These are phyloP conservation scores for Hipparchia sbordonii DNA, from an alignment of 2,888 invertebrate species.

Conservation along the genomic window DNA sequence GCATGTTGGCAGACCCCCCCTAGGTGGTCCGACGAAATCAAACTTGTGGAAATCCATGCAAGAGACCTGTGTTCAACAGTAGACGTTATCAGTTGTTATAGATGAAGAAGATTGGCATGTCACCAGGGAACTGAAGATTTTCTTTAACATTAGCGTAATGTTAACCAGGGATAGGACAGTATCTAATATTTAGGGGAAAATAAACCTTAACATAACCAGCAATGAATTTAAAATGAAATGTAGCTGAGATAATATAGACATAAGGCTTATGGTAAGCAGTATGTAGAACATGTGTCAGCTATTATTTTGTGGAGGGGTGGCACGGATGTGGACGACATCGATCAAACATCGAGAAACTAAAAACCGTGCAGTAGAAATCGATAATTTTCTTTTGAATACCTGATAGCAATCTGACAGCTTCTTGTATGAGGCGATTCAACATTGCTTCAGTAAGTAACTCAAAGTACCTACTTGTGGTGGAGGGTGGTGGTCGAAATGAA, in stretches of 20 bases:
- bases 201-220: neutral
- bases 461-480: no score
- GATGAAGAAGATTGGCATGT: no score
- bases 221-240: neutral
- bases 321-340: slow-evolving; percentile 62
- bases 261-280: slow-evolving; percentile 12
- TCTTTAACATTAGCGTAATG: neutral
- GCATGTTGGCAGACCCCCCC: no score
- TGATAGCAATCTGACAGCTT: neutral
- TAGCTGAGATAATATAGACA: neutral
- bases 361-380: slow-evolving; percentile 32
- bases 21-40: no score
- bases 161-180: neutral
- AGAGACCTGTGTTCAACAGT: no score
- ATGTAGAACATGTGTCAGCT: slow-evolving; percentile 27
- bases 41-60: no score
- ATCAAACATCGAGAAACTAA: slow-evolving; percentile 58
- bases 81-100: no score
- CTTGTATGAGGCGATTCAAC: no score
- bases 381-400: neutral
- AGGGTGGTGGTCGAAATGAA: no score
- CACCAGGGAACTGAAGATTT: no score
- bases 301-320: slow-evolving; percentile 50
- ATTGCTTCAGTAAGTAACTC: no score
- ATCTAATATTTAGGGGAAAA: neutral